phyloP scores from a whole-genome alignment of 2,797 vertebrate species.

The Garrulus glandarius region DNA sequence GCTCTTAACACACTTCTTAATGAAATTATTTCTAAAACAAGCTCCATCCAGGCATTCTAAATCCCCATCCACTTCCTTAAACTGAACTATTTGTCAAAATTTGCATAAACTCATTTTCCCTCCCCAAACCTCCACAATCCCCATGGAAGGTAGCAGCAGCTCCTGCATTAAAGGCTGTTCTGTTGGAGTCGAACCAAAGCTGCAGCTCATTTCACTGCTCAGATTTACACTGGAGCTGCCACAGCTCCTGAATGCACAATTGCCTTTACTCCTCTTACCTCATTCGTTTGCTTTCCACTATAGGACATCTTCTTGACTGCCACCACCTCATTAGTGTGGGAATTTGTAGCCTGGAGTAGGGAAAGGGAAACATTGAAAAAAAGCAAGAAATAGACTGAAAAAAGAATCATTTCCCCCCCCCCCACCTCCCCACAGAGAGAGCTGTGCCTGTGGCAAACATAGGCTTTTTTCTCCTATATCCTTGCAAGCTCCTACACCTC shows the following conservation, averaged over 20 bases:
- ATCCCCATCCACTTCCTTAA: background rate
- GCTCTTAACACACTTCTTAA: background rate
- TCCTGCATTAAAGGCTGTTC: background rate
- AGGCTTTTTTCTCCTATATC: background rate
- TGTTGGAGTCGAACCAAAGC: background rate
- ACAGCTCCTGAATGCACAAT: background rate
- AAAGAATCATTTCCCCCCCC: background rate
- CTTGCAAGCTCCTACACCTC: background rate
- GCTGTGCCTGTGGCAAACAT: background rate
- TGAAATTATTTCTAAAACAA: background rate
- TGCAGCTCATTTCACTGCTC: background rate
- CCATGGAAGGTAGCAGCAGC: background rate
- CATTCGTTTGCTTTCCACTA: conserved; percentile 95
- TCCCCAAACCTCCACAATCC: background rate
- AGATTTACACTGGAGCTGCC: background rate
- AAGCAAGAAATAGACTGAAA: background rate
- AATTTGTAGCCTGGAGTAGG: conserved; percentile 87
- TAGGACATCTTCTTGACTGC: conserved; percentile 99
- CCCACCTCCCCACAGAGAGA: rapidly evolving
- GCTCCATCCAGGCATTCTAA: background rate
- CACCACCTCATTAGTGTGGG: conserved; percentile 96
- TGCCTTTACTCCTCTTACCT: conserved; percentile 77
- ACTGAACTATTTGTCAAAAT: background rate
- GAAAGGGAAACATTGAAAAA: background rate
- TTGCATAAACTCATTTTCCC: background rate